Conservation (phyloP, 2,113 vertebrate genomes). For the Chascanopsetta lugubris region DNA sequence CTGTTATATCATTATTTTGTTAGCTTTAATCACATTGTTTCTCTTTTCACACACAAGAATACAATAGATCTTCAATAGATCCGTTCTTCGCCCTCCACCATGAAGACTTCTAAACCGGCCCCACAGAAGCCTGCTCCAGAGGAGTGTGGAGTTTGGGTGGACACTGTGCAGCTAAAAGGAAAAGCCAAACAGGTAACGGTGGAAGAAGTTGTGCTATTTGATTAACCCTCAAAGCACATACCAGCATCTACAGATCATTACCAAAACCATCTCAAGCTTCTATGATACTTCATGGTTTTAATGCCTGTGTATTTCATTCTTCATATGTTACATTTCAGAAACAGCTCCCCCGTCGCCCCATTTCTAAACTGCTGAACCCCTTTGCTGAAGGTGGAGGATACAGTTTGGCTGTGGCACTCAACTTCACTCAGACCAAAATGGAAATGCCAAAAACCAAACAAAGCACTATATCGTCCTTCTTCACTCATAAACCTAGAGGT, state of each 20-base stretch:
- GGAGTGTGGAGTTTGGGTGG: slow-evolving; percentile 81
- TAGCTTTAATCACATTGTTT: not conserved
- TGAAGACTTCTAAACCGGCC: slow-evolving; percentile 60
- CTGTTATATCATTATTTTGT: not conserved
- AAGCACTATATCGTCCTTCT: slow-evolving; percentile 79
- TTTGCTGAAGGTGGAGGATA: slow-evolving; percentile 64
- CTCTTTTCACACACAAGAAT: not conserved
- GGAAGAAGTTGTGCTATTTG: not conserved
- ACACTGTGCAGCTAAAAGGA: slow-evolving; percentile 73
- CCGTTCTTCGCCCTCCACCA: slow-evolving; percentile 13
- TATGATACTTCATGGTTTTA: not conserved
- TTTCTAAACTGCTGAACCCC: slow-evolving; percentile 78
- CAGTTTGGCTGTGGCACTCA: slow-evolving; percentile 73
- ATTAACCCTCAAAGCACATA: no score
- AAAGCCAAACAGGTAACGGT: slow-evolving; percentile 73
- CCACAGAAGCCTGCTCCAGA: slow-evolving; percentile 29
- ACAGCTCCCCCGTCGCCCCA: slow-evolving; percentile 41
- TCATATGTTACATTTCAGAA: slow-evolving; percentile 64
- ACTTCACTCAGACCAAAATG: slow-evolving; percentile 81
- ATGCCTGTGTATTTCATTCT: not conserved
- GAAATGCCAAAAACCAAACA: slow-evolving; percentile 80
- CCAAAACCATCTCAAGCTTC: not conserved
- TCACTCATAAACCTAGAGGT: slow-evolving; percentile 64
- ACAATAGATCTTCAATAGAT: no score
- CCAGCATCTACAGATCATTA: not conserved